Conservation (phyloP, 2,113 vertebrate genomes). For the Pteronura brasiliensis region DNA sequence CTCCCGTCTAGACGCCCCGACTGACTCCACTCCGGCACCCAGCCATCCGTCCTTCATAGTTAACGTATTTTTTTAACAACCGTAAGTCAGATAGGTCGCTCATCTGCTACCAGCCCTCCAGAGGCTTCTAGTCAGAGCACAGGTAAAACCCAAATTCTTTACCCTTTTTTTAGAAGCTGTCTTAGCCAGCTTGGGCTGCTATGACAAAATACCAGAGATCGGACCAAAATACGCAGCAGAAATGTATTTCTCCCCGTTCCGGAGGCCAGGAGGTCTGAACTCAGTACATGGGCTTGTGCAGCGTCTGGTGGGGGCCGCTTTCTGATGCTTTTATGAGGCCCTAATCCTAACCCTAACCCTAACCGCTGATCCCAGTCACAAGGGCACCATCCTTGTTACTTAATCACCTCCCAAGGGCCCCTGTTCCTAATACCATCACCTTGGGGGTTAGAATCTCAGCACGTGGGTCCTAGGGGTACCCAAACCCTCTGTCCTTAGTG, state of each 20-base stretch:
- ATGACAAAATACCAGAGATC: neutral
- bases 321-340: neutral
- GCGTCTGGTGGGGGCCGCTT: neutral
- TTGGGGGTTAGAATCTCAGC: neutral
- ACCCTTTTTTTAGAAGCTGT: neutral
- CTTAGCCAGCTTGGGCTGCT: neutral
- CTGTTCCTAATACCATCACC: neutral
- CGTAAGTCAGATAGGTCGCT: neutral
- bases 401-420: neutral
- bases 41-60: neutral
- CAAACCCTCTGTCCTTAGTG: neutral
- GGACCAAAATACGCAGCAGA: neutral
- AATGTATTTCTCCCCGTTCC: neutral
- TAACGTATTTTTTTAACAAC: neutral
- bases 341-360: too few species aligned
- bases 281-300: too few species aligned
- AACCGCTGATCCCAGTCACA: accelerated
- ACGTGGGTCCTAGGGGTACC: neutral
- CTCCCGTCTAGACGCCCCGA: neutral
- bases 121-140: neutral
- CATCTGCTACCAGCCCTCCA: neutral
- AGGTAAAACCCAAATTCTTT: neutral
- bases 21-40: neutral
- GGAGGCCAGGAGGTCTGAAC: neutral
- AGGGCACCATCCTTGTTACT: neutral